Evolutionary conservation across 2,888 invertebrate species (phyloP).

Genomic region (Coremacera marginata): DNA sequence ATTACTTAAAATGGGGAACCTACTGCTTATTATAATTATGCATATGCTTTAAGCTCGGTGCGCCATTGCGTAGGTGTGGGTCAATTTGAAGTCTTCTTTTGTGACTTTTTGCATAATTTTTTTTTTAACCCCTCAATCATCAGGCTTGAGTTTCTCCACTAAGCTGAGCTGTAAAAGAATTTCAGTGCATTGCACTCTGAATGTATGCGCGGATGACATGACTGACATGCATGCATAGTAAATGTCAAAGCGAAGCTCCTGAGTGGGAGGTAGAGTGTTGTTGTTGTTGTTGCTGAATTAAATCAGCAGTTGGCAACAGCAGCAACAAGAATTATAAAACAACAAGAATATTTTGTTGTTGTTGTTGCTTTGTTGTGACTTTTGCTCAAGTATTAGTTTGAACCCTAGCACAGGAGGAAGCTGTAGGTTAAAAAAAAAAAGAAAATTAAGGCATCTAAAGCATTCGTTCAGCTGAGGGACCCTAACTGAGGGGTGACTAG

Average conservation of each 20-base stretch:
- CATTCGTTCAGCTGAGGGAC: slow-evolving; percentile 9
- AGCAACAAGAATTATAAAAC: slow-evolving; percentile 14
- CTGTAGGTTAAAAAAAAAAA: not conserved
- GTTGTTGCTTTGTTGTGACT: slow-evolving; percentile 14
- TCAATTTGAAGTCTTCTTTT: slow-evolving; percentile 13
- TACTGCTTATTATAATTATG: slow-evolving; percentile 10
- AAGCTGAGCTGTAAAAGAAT: not conserved
- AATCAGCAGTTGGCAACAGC: slow-evolving; percentile 31
- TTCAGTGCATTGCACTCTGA: slow-evolving; percentile 26
- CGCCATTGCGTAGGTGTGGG: slow-evolving; percentile 23
- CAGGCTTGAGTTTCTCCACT: not conserved
- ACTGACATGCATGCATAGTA: slow-evolving; percentile 30
- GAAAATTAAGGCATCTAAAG: not conserved
- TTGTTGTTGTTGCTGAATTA: slow-evolving; percentile 31
- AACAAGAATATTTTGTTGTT: not conserved
- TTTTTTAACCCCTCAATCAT: not conserved
- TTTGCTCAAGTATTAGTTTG: slow-evolving; percentile 22
- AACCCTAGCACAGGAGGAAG: slow-evolving; percentile 5
- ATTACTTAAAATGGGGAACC: slow-evolving; percentile 32
- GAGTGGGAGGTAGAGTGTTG: slow-evolving; percentile 22
- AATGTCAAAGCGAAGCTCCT: slow-evolving; percentile 37
- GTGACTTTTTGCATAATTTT: slow-evolving; percentile 1
- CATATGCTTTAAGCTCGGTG: slow-evolving; percentile 1
- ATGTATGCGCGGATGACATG: slow-evolving; percentile 23
- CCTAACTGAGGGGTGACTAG: slow-evolving; percentile 10